Conservation (phyloP, 2,888 invertebrate genomes). For the Drosophila sordidula region DNA sequence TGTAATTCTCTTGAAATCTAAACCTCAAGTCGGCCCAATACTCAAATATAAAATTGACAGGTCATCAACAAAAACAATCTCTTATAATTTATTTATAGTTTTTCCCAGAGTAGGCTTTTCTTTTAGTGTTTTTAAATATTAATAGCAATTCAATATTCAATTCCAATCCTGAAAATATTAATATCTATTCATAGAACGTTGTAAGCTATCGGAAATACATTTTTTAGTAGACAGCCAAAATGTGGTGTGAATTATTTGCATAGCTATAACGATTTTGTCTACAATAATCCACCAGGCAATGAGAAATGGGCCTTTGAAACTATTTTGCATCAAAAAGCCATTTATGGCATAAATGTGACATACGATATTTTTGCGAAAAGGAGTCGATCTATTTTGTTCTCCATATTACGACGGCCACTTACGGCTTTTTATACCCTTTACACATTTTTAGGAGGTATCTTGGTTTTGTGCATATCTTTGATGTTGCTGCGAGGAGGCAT, state of each 20-base stretch:
- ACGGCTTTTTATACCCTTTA: neutral
- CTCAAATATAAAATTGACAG: no score
- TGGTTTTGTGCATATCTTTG: neutral
- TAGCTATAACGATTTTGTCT: neutral
- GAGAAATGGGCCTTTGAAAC: neutral
- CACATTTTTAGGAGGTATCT: neutral
- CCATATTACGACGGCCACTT: slow-evolving; percentile 27
- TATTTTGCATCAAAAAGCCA: neutral
- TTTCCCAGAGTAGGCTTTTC: no score
- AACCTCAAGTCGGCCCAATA: no score
- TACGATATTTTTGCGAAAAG: neutral
- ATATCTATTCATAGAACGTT: no score
- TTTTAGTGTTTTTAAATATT: no score
- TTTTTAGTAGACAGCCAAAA: neutral
- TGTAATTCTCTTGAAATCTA: no score
- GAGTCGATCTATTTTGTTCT: neutral
- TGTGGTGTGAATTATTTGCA: neutral
- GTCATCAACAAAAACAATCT: no score
- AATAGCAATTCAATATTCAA: no score
- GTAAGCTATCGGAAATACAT: neutral
- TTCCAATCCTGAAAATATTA: no score
- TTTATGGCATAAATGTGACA: neutral
- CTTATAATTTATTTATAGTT: no score
- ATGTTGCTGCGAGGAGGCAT: no score
- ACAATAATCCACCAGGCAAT: neutral